Base-by-base conservation (phyloP, 2,888 invertebrate genomes). In the Meiosimyza decipiens region DNA sequence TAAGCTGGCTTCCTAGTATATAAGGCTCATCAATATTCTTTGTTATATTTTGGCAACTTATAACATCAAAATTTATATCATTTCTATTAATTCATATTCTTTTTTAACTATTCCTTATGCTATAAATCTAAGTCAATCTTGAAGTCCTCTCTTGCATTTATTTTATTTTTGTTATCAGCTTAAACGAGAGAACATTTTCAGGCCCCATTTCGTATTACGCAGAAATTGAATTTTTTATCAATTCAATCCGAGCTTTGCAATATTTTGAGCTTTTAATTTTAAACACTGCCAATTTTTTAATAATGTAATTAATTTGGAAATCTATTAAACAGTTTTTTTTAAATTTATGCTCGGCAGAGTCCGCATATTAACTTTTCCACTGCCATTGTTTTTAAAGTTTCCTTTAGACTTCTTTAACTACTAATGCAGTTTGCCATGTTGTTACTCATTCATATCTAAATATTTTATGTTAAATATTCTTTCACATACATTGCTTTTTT, bases 51-150 rank as follows among this genome's bases (percentile, higher is more conserved):
- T 40, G 40, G 9, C 40, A 7, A 40, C 40, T 40, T 40, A 2
- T 40, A 9, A 40, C 6, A 40, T 40, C 40, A 40, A 40, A 40
- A 40, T 40, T 40, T 9, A 6, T 40, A 9, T 40, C 40, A 40
- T 40, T 54, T 54, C 15, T 16, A 6, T 54, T 7, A 54, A 54
- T 11, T 16, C 13, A 16, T 13, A 1, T 54, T 11, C 2, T 15
- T 54, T n/a, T 54, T 13, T 13, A 54, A 54, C 16, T 54, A 54
- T 16, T 54, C 16, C 12, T 18, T 60, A 6, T 11, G 33, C 22
- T 60, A 33, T 11, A 40, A 9, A 60, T 75, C 77, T 75, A 77
- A 77, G 77, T 77, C 77, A 77, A 55, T 72, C 63, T 47, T 60
- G 52, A 71, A 50, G 65, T 63, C 59, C 22, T 60, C 60, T 71